Conservation (phyloP, 2,888 invertebrate species). For the Drosophila tripunctata region DNA sequence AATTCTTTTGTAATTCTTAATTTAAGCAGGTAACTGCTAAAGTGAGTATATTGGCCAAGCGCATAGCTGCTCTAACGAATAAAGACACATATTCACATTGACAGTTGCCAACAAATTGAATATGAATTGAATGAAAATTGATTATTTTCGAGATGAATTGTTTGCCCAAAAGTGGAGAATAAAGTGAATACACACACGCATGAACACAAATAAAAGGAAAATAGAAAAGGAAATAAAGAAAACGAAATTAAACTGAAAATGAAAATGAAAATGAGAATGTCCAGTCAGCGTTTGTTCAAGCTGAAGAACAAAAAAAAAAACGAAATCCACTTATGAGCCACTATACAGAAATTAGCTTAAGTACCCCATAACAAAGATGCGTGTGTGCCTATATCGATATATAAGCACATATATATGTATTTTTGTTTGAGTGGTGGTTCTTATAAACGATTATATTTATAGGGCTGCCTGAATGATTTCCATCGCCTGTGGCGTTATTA, state of each 20-base stretch:
- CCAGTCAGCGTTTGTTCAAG: constrained; percentile 13
- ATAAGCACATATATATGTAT: neutral
- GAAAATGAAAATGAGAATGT: neutral
- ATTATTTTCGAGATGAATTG: constrained; percentile 35
- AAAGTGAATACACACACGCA: neutral
- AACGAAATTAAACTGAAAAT: neutral
- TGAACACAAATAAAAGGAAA: neutral
- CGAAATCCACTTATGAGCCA: constrained; percentile 33
- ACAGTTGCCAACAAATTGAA: constrained; percentile 41
- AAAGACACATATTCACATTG: constrained; percentile 12
- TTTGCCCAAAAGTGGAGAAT: neutral
- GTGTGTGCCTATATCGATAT: neutral
- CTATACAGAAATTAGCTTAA: constrained; percentile 40
- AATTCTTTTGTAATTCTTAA: constrained; percentile 1
- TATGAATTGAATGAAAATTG: constrained; percentile 45
- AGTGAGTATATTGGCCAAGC: constrained; percentile 5
- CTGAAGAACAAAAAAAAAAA: too few species aligned
- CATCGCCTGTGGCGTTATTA: constrained; percentile 16
- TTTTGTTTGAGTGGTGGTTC: neutral
- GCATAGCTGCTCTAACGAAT: constrained; percentile 4
- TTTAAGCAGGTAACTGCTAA: neutral
- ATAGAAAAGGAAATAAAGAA: neutral
- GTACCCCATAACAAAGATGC: constrained; percentile 23
- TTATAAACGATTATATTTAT: constrained; percentile 17
- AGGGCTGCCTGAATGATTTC: neutral